Conservation (phyloP, 2,113 vertebrate species). For the Xyliphius kryptos region DNA sequence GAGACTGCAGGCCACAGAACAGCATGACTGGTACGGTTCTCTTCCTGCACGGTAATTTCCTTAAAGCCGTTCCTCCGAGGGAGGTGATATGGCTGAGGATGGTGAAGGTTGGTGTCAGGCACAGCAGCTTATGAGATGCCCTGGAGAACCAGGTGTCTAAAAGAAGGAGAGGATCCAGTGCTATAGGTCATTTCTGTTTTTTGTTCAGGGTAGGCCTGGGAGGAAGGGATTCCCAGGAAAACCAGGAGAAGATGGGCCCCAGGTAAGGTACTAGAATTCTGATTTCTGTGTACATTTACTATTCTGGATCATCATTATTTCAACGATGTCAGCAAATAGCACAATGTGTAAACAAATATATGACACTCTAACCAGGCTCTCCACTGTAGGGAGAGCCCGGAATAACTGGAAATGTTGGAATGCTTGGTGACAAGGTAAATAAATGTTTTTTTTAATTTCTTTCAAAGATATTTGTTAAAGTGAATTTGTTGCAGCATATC, state of each 20-base stretch:
- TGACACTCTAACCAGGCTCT: conserved; percentile 51
- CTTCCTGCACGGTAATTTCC: conserved; percentile 14
- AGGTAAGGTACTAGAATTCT: conserved; percentile 1
- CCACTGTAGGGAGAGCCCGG: conserved; percentile 82
- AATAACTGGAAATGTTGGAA: conserved; percentile 76
- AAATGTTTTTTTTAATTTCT: conserved; percentile 50
- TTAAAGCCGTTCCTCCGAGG: conserved; percentile 12
- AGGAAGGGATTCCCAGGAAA: conserved; percentile 82
- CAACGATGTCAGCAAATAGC: too few species aligned
- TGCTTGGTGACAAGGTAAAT: conserved; percentile 91
- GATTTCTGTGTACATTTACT: neutral
- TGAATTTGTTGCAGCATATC: too few species aligned
- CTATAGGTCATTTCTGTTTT: conserved; percentile 55
- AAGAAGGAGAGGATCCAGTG: conserved; percentile 35
- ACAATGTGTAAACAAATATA: conserved; percentile 42
- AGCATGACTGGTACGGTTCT: neutral
- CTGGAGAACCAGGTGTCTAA: conserved; percentile 5
- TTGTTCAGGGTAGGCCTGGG: conserved; percentile 84
- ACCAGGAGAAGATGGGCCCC: conserved; percentile 75
- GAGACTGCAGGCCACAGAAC: neutral
- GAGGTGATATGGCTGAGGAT: conserved; percentile 12
- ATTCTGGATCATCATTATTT: too few species aligned
- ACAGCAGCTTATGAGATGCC: conserved; percentile 22
- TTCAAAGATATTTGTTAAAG: too few species aligned
- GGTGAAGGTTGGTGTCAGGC: conserved; percentile 21